Percentiles rank a stretch among this genome's conserved stretches.
Evolutionary conservation across 2,797 vertebrate species (phyloP).

Genomic region (Sciurus carolinensis): DNA sequence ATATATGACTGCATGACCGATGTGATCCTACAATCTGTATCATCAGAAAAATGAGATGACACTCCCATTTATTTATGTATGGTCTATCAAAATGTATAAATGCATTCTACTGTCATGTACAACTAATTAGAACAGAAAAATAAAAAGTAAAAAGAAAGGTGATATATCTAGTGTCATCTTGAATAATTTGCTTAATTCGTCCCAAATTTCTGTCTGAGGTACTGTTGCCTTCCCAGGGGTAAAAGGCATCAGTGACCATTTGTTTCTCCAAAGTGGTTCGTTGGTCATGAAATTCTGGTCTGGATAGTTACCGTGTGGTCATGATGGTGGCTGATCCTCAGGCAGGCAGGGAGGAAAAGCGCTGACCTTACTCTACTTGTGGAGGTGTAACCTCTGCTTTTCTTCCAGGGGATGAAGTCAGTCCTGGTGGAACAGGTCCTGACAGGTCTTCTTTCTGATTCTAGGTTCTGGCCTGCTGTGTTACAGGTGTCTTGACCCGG

Average conservation of each 20-base stretch:
- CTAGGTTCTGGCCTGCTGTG: conserved; percentile 70
- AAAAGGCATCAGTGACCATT: neutral
- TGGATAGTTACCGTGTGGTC: neutral
- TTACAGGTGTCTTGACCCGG: fast-evolving
- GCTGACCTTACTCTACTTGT: too few relatives aligned
- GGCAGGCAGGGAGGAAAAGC: neutral
- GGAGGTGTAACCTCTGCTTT: neutral
- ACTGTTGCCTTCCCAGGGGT: neutral
- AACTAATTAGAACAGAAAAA: too few relatives aligned
- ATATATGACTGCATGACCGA: too few relatives aligned
- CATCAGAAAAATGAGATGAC: too few relatives aligned
- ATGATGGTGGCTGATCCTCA: neutral
- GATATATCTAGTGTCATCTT: neutral
- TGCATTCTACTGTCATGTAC: too few relatives aligned
- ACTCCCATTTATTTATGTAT: too few relatives aligned
- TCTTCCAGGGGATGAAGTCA: neutral
- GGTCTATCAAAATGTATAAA: too few relatives aligned
- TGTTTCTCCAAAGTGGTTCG: neutral
- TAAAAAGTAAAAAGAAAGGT: neutral
- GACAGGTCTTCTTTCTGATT: neutral
- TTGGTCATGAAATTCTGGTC: neutral
- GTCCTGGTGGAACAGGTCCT: neutral
- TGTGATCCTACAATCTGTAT: too few relatives aligned
- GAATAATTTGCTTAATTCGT: neutral
- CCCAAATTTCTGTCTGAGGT: neutral